Percentiles rank a stretch among this genome's conserved stretches.
phyloP scores from a whole-genome alignment of 1,140 invertebrate genomes.

The Bursaphelenchus mucronatus region DNA sequence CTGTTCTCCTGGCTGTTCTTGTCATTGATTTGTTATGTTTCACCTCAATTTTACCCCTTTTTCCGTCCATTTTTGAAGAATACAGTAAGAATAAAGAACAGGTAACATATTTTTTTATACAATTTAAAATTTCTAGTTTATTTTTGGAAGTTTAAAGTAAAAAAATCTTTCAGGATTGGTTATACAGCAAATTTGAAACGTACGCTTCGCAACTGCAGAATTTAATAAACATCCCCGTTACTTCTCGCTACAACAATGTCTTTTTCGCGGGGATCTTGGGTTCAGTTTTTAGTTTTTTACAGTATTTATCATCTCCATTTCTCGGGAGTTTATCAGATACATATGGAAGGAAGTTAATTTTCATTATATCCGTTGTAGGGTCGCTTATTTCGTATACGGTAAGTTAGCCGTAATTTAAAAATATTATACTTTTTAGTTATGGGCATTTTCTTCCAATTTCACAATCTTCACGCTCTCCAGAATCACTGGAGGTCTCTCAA shows the following conservation, averaged over 20 bases:
- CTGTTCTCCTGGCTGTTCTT: slow-evolving; percentile 43
- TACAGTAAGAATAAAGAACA: slow-evolving; percentile 29
- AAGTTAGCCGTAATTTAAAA: slow-evolving; percentile 15
- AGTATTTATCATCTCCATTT: slow-evolving; percentile 88
- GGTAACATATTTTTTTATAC: slow-evolving; percentile 10
- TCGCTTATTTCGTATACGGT: slow-evolving; percentile 54
- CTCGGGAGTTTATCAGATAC: slow-evolving; percentile 89
- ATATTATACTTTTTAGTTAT: slow-evolving; percentile 66
- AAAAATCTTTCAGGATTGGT: slow-evolving; percentile 41
- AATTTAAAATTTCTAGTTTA: slow-evolving; percentile 8
- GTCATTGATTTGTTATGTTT: slow-evolving; percentile 55
- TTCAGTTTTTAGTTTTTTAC: slow-evolving; percentile 91
- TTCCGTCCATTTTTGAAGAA: slow-evolving; percentile 52
- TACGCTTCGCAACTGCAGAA: slow-evolving; percentile 42
- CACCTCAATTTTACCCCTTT: slow-evolving; percentile 58
- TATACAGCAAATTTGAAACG: slow-evolving; percentile 44
- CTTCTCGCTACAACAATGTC: slow-evolving; percentile 51
- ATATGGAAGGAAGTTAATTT: slow-evolving; percentile 81
- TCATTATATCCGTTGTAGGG: slow-evolving; percentile 77
- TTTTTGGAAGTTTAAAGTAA: slow-evolving; percentile 17
- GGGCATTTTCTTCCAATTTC: slow-evolving; percentile 83
- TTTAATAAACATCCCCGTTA: slow-evolving; percentile 42
- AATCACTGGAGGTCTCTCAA: slow-evolving; percentile 86
- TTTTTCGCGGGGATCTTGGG: slow-evolving; percentile 71
- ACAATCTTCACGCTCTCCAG: slow-evolving; percentile 84